A percentile compares a stretch with the other conserved stretches of the same genome.
Conservation (phyloP, 2,888 invertebrate genomes). For the Monoplex corrugatus region DNA sequence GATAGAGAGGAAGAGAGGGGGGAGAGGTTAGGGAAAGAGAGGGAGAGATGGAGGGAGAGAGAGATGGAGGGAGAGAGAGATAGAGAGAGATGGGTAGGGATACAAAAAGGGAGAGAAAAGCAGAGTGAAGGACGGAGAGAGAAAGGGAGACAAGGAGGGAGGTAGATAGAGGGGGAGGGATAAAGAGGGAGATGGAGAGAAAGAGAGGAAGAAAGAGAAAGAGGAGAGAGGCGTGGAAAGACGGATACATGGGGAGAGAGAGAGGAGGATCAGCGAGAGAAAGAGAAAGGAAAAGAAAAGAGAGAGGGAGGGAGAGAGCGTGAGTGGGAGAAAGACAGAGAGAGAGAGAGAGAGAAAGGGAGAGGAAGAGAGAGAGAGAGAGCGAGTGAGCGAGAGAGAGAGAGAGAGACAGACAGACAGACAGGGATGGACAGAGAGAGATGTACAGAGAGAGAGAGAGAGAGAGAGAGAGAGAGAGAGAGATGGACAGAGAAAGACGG, state of each 20-base stretch:
- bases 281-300: not conserved
- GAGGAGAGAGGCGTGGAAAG: not conserved
- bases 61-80: not conserved
- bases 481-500: not conserved
- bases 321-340: not conserved
- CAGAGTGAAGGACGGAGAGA: not conserved
- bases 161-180: not conserved
- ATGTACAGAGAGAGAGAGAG: not conserved
- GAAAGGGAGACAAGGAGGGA: not conserved
- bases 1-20: not conserved
- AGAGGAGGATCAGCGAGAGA: too few relatives aligned
- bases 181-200: too few relatives aligned
- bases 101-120: not conserved
- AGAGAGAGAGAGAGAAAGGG: not conserved
- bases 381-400: too few relatives aligned
- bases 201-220: not conserved
- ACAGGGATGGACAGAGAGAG: not conserved
- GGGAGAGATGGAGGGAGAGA: not conserved
- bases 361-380: not conserved
- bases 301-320: not conserved
- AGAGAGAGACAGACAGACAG: too few relatives aligned
- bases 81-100: not conserved
- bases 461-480: not conserved
- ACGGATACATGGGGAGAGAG: not conserved
- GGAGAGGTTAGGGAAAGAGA: not conserved